A percentile compares a stretch with the other conserved stretches of the same genome.
These are phyloP conservation scores for Chamaea fasciata DNA, from an alignment of 2,113 vertebrate species.

Conservation along the genomic window DNA sequence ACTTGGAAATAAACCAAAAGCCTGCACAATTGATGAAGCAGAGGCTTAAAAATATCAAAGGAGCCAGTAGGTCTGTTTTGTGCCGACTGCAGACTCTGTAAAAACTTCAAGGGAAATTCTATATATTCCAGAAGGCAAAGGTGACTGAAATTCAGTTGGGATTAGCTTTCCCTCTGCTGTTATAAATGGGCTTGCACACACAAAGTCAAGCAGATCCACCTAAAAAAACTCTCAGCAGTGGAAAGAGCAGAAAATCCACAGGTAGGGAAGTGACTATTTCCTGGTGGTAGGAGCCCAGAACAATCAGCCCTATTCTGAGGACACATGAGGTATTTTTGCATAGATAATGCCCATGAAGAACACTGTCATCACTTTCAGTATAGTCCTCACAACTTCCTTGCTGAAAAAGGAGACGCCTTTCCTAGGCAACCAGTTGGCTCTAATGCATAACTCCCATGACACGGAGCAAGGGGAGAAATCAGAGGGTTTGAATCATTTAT, in stretches of 20 bases:
- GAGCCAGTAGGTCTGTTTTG: not conserved
- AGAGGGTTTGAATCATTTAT: not conserved
- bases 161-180: not conserved
- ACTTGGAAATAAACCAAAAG: conserved; percentile 36
- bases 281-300: not conserved
- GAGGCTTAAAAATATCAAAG: conserved; percentile 44
- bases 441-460: not conserved
- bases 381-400: not conserved
- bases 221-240: not conserved
- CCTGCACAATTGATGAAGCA: conserved; percentile 21
- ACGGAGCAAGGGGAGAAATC: not conserved
- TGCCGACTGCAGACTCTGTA: not conserved
- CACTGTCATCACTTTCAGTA: not conserved
- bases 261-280: not conserved
- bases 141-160: conserved; percentile 19
- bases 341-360: not conserved
- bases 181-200: not conserved
- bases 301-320: not conserved
- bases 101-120: conserved; percentile 47
- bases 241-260: not conserved
- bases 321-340: not conserved
- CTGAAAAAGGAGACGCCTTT: not conserved
- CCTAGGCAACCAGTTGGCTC: not conserved
- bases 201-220: not conserved
- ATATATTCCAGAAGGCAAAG: conserved; percentile 22